These are phyloP conservation scores for Nephrocerus scutellatus DNA, from an alignment of 2,888 invertebrate genomes.

Conservation along the genomic window DNA sequence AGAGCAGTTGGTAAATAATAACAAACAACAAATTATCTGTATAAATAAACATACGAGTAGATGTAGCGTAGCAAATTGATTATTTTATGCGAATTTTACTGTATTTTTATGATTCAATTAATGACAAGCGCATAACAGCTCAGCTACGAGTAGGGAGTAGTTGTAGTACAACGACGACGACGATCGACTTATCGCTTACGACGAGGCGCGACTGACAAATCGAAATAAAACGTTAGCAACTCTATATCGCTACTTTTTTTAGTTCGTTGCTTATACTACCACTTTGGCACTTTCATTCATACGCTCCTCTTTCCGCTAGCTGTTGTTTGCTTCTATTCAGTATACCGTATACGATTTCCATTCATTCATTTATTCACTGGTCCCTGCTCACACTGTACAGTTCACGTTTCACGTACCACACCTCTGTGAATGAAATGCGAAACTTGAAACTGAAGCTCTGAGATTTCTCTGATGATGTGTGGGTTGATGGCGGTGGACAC, in stretches of 20 bases:
- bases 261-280: background rate
- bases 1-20: no score
- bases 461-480: no score
- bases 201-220: constrained; percentile 16
- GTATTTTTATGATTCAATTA: constrained; percentile 9
- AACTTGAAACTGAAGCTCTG: constrained; percentile 35
- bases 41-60: background rate
- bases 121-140: no score
- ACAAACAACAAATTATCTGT: background rate
- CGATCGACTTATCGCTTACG: no score
- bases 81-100: constrained; percentile 7
- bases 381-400: constrained; percentile 1
- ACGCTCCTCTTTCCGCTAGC: constrained; percentile 10
- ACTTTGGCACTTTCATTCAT: constrained; percentile 10
- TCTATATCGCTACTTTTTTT: background rate
- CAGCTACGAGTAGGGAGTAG: no score
- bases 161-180: no score
- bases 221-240: constrained; percentile 6
- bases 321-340: no score
- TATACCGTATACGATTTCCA: constrained; percentile 13
- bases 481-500: constrained; percentile 24
- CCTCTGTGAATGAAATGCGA: constrained; percentile 39
- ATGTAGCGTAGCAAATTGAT: constrained; percentile 1
- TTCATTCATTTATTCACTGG: constrained; percentile 18
- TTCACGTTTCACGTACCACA: constrained; percentile 11